These are phyloP conservation scores for Furcifer pardalis DNA, from an alignment of 2,797 vertebrate species.

Conservation along the genomic window DNA sequence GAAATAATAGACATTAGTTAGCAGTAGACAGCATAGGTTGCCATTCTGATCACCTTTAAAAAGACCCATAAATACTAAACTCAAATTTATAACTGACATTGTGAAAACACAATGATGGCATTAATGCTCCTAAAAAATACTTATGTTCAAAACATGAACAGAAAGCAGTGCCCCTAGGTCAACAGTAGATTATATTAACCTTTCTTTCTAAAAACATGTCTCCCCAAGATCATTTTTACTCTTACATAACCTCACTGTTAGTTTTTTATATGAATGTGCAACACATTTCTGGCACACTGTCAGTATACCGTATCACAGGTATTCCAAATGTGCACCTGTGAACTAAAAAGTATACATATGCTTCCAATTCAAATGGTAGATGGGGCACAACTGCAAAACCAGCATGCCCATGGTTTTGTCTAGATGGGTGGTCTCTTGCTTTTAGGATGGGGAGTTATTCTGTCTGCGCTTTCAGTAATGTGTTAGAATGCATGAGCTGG, in stretches of 20 bases:
- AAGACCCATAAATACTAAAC: not conserved
- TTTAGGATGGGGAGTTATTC: not conserved
- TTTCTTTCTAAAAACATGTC: not conserved
- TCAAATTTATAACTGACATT: not conserved
- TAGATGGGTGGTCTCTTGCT: not conserved
- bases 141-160: not conserved
- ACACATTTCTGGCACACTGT: not conserved
- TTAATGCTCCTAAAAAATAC: not conserved
- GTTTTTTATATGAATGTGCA: not conserved
- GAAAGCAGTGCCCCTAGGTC: not conserved
- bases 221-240: not conserved
- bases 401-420: not conserved
- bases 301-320: not conserved
- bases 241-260: not conserved
- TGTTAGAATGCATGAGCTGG: not conserved
- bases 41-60: not conserved
- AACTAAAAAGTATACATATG: not conserved
- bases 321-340: not conserved
- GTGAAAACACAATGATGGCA: not conserved
- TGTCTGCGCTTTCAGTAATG: no score
- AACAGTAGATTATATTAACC: not conserved
- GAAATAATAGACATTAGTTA: not conserved
- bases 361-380: not conserved
- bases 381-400: not conserved
- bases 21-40: not conserved